These are phyloP conservation scores for Drosophila kikkawai DNA, from an alignment of 1,140 invertebrate genomes.

Conservation along the genomic window DNA sequence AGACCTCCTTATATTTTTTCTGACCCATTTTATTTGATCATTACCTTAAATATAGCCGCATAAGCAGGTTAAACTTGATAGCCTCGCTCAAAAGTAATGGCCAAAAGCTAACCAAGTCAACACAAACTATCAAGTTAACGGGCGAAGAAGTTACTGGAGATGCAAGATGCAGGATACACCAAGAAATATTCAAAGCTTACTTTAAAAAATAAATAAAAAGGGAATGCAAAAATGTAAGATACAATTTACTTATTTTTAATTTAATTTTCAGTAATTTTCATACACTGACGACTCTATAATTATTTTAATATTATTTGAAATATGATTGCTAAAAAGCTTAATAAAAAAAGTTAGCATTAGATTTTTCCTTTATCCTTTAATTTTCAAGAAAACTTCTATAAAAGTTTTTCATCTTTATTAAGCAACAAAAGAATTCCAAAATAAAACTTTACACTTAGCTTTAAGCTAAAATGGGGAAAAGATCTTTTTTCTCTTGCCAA, in stretches of 20 bases:
- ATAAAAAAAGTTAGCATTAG: background rate
- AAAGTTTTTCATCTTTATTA: background rate
- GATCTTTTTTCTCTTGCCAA: background rate
- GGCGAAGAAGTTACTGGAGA: conserved; percentile 9
- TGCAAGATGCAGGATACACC: conserved; percentile 11
- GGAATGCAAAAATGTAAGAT: no score
- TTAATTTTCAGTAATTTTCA: background rate
- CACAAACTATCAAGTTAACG: conserved; percentile 32
- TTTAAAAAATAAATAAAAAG: no score
- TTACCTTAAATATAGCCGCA: conserved; percentile 28
- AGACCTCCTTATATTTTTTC: background rate
- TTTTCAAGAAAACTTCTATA: background rate
- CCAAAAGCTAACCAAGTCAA: conserved; percentile 46
- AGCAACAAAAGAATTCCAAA: no score
- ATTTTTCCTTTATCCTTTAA: background rate
- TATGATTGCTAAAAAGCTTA: background rate
- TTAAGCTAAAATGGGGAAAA: no score
- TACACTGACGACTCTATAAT: background rate
- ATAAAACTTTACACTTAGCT: no score
- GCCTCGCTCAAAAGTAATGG: conserved; percentile 45
- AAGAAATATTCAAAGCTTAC: background rate
- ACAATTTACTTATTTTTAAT: no score
- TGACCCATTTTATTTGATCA: conserved; percentile 35
- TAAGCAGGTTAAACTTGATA: conserved; percentile 53
- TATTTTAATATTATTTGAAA: background rate